A percentile compares a stretch with the other conserved stretches of the same genome.
Conservation (phyloP, 2,797 vertebrate species). For the Smutsia temminckii region DNA sequence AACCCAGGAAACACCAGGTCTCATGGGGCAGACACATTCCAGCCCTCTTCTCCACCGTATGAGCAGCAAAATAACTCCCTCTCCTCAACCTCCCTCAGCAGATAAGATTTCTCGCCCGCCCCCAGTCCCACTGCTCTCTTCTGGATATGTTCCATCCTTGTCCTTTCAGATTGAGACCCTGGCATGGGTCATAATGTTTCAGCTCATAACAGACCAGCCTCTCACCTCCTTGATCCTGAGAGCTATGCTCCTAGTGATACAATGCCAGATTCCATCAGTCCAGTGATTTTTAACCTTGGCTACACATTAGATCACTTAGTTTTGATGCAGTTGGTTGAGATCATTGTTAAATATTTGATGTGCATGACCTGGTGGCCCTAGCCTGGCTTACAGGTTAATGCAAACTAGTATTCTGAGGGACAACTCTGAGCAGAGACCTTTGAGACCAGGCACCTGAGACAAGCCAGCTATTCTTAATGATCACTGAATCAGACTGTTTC, state of each 20-base stretch:
- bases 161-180: background rate
- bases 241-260: background rate
- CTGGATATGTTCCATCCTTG: background rate
- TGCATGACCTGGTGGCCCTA: background rate
- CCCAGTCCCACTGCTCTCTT: background rate
- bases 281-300: background rate
- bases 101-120: background rate
- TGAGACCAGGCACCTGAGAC: background rate
- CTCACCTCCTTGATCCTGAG: background rate
- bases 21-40: background rate
- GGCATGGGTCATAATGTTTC: background rate
- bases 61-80: background rate
- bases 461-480: background rate
- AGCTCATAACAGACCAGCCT: background rate
- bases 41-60: background rate
- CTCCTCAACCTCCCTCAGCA: background rate
- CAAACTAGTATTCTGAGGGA: background rate
- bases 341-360: slow-evolving; percentile 53
- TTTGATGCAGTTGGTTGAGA: slow-evolving; percentile 23
- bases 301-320: slow-evolving; percentile 20
- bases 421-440: background rate
- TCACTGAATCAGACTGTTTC: background rate
- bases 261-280: background rate
- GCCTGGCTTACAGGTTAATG: background rate
- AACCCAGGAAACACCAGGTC: background rate